A percentile compares a stretch with the other conserved stretches of the same genome.
Evolutionary conservation across 2,797 vertebrate species (phyloP).

Genomic region (Pachyuromys duprasi): DNA sequence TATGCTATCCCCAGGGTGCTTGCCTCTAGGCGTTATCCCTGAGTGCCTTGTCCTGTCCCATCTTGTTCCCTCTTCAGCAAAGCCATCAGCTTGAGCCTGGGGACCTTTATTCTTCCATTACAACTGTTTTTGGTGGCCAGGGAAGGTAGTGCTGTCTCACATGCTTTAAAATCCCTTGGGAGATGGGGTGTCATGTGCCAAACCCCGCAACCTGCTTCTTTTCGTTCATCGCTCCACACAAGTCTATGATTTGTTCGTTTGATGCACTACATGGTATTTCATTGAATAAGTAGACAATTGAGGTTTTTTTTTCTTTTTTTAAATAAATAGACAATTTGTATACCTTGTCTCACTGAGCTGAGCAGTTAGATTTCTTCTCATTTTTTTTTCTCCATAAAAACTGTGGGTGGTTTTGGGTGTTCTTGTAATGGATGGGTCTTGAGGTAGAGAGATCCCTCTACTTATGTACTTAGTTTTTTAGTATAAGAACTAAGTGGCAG

Average conservation of each 20-base stretch:
- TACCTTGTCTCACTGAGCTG: neutral
- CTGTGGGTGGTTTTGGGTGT: neutral
- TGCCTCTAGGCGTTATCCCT: neutral
- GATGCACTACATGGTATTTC: neutral
- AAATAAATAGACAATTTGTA: neutral
- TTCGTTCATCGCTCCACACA: neutral
- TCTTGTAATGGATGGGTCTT: neutral
- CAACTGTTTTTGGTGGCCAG: neutral
- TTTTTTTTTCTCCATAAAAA: neutral
- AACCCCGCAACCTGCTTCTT: slow-evolving; percentile 20
- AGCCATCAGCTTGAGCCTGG: neutral
- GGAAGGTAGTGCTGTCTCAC: neutral
- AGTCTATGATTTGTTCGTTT: neutral
- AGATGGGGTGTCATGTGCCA: neutral
- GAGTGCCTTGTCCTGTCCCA: neutral
- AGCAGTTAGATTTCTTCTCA: neutral
- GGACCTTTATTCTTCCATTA: neutral
- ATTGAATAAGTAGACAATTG: neutral
- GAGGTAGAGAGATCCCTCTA: neutral
- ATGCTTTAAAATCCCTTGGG: neutral
- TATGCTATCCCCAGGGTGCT: no score
- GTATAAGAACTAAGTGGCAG: neutral
- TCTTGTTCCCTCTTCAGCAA: no score
- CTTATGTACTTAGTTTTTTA: no score
- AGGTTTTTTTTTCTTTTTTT: neutral